Evolutionary conservation across 2,888 invertebrate species (phyloP).

Genomic region (Drosophila neutralis): DNA sequence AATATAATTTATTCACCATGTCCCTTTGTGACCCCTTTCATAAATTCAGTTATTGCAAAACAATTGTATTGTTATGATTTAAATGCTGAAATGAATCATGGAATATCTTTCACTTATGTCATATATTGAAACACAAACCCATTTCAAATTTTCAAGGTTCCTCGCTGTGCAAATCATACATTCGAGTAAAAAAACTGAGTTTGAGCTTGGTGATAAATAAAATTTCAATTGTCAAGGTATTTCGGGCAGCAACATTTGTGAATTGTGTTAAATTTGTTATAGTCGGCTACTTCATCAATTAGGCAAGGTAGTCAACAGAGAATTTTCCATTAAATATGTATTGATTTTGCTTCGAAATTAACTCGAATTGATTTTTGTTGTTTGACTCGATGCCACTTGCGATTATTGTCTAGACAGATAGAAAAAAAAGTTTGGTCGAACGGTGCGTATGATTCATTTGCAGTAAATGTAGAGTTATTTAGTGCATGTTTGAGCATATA

Average conservation of each 20-base stretch:
- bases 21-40: neutral
- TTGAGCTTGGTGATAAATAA: conserved; percentile 44
- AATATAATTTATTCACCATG: neutral
- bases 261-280: neutral
- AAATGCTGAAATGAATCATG: neutral
- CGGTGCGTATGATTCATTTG: conserved; percentile 47
- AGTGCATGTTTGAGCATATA: conserved; percentile 10
- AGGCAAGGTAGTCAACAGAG: conserved; percentile 3
- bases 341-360: neutral
- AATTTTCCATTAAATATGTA: conserved; percentile 1
- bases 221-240: conserved; percentile 62
- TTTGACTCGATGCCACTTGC: neutral
- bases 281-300: neutral
- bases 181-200: conserved; percentile 27
- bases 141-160: neutral
- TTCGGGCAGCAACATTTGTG: conserved; percentile 11
- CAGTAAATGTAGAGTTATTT: conserved; percentile 41
- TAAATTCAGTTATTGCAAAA: neutral
- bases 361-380: neutral
- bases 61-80: neutral
- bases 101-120: neutral
- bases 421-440: neutral
- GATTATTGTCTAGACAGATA: conserved; percentile 38
- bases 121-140: neutral
- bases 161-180: conserved; percentile 31